phyloP scores from a whole-genome alignment of 2,888 invertebrate species.

The Drosophila falleni region DNA sequence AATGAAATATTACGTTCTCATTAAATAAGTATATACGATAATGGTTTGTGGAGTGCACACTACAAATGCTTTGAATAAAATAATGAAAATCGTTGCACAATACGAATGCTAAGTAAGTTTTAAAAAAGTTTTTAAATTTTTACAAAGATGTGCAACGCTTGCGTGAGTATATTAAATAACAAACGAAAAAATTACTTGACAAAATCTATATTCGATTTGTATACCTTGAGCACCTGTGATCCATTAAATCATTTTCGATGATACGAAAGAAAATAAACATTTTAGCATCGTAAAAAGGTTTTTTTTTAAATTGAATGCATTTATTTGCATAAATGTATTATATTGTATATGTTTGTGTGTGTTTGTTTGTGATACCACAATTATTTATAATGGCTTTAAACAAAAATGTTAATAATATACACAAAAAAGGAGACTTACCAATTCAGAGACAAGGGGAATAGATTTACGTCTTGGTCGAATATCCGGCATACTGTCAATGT shows the following conservation, averaged over 20 bases:
- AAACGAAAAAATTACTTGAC: slow-evolving; percentile 17
- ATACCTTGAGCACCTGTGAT: slow-evolving; percentile 85
- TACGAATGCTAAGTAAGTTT: slow-evolving; percentile 11
- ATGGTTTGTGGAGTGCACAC: not conserved
- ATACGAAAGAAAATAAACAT: slow-evolving; percentile 56
- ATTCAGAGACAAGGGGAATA: slow-evolving; percentile 98
- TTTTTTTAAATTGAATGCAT: slow-evolving; percentile 9
- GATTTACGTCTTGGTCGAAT: slow-evolving; percentile 98
- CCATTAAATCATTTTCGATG: slow-evolving; percentile 68
- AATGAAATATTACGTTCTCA: not conserved
- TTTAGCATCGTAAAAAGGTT: slow-evolving; percentile 37
- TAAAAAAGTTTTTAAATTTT: slow-evolving; percentile 15
- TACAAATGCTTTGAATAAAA: slow-evolving; percentile 14
- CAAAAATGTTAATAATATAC: not conserved
- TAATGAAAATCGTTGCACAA: slow-evolving; percentile 14
- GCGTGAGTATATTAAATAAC: slow-evolving; percentile 16
- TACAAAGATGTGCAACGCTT: slow-evolving; percentile 24
- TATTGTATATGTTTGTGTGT: not conserved
- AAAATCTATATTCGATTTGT: slow-evolving; percentile 51
- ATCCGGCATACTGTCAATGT: slow-evolving; percentile 99
- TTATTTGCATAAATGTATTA: not conserved
- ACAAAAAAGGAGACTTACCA: slow-evolving; percentile 90
- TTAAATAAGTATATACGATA: not conserved
- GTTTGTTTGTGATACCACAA: not conserved
- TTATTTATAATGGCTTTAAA: not conserved